phyloP scores from a whole-genome alignment of 2,797 vertebrate genomes.

The Coreius guichenoti region DNA sequence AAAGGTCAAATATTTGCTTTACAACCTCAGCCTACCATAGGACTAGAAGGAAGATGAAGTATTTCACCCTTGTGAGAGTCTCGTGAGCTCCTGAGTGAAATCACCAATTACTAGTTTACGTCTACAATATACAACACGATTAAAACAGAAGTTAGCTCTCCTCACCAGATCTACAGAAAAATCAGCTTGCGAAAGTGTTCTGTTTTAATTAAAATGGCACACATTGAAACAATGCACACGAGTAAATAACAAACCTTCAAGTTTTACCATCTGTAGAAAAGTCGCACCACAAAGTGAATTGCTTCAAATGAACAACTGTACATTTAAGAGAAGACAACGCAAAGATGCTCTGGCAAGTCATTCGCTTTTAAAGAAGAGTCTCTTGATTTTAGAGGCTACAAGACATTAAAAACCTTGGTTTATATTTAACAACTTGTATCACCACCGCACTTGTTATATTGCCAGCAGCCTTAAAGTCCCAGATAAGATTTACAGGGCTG shows the following conservation, averaged over 20 bases:
- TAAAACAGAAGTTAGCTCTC: constrained; percentile 34
- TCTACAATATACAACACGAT: constrained; percentile 30
- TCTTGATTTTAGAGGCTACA: constrained; percentile 25
- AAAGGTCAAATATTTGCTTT: constrained; percentile 32
- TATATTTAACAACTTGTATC: constrained; percentile 8
- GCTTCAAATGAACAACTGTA: constrained; percentile 37
- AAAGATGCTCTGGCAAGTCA: constrained; percentile 49
- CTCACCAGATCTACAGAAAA: constrained; percentile 21
- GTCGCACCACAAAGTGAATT: constrained; percentile 18
- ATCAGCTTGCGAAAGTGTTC: neutral
- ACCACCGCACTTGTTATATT: constrained; percentile 40
- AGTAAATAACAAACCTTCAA: constrained; percentile 23
- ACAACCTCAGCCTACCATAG: constrained; percentile 24
- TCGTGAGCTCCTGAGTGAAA: constrained; percentile 55
- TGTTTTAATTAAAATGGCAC: constrained; percentile 43
- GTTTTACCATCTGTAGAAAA: constrained; percentile 30
- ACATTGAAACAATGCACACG: constrained; percentile 44
- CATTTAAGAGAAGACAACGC: constrained; percentile 43
- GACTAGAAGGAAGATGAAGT: constrained; percentile 18
- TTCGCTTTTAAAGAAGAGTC: constrained; percentile 61
- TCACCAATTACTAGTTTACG: constrained; percentile 28
- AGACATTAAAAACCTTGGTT: constrained; percentile 19
- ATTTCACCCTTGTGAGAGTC: constrained; percentile 50
- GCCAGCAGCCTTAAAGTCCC: constrained; percentile 37
- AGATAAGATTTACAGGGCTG: constrained; percentile 11